phyloP scores from a whole-genome alignment of 2,888 invertebrate species.

The Rhagium mordax region DNA sequence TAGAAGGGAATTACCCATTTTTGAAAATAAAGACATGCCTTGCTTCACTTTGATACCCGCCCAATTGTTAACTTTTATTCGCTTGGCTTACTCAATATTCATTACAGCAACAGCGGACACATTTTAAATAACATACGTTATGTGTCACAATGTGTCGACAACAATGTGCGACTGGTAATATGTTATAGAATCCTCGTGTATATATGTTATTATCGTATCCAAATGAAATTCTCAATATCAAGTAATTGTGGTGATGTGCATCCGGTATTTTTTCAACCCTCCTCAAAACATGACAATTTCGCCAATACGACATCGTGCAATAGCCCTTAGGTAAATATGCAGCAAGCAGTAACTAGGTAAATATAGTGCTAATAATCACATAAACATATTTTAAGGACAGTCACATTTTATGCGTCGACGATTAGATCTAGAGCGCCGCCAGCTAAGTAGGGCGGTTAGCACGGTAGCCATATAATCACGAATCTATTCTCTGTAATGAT shows the following conservation, averaged over 20 bases:
- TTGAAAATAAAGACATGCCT: constrained; percentile 13
- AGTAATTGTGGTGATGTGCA: constrained; percentile 22
- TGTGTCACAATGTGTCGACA: constrained; percentile 27
- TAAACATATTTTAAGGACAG: constrained; percentile 25
- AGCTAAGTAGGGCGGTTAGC: constrained; percentile 46
- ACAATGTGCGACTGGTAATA: constrained; percentile 20
- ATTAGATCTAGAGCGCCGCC: constrained; percentile 41
- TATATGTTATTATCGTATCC: constrained; percentile 21
- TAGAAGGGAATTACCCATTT: constrained; percentile 10
- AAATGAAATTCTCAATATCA: constrained; percentile 25
- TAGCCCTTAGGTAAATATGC: constrained; percentile 9
- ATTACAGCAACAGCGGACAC: constrained; percentile 19
- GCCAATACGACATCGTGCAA: not conserved
- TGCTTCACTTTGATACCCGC: constrained; percentile 6
- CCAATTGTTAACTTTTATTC: constrained; percentile 24
- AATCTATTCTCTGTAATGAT: constrained; percentile 46
- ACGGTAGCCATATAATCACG: constrained; percentile 48
- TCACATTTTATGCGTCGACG: constrained; percentile 45
- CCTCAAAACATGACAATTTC: not conserved
- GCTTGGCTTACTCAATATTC: constrained; percentile 24
- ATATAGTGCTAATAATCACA: constrained; percentile 24
- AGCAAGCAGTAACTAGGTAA: constrained; percentile 26
- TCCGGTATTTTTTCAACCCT: constrained; percentile 23
- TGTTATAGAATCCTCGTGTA: not conserved
- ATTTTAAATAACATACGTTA: constrained; percentile 28